Base-by-base conservation (phyloP, 2,888 invertebrate genomes). In the Argyra leucocephala region DNA sequence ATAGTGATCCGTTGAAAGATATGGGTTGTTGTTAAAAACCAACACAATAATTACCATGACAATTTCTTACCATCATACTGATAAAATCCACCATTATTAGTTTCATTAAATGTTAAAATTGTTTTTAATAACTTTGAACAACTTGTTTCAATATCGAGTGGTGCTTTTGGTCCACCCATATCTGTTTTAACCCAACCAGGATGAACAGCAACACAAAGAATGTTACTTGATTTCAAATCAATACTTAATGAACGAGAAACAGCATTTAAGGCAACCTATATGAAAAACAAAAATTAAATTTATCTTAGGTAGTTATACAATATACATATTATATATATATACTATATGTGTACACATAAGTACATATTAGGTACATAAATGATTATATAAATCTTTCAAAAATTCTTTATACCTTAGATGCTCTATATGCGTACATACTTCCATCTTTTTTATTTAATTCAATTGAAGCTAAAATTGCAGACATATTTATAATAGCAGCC, bases 161-260 rank as follows among this genome's bases (percentile, higher is more conserved):
- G 88, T 0, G 94, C 95, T 70, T 85, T 87, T 57, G 83, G 78
- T 5, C 95, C 94, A 5, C 95, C 95, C 91, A 95, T 89, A 70
- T 88, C 89, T 0, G 95, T 96, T 75, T 87, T 86, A 9, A 95
- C 93, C 95, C 94, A 95, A 2, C 95, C 95, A 0, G 95, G 95
- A 80, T 95, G 94, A 67, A 96, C 76, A 65, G 82, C 83, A 0
- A 88, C 82, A 1, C 88, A 90, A 21, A 93, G 74, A 69, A 96
- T 92, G 61, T 86, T 84, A 71, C 88, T 85, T 57, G 84, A 82
- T 74, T 86, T 86, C 68, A 95, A 81, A 77, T 96, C 95, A 7
- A 89, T 76, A 73, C 91, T 89, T 84, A 95, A 84, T 1, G 91
- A 90, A 75, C 88, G 89, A 0, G 93, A 92, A 1, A 90, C 89